Percentiles rank a stretch among this genome's conserved stretches.
phyloP scores from a whole-genome alignment of 1,140 invertebrate species.

The Arion vulgaris region DNA sequence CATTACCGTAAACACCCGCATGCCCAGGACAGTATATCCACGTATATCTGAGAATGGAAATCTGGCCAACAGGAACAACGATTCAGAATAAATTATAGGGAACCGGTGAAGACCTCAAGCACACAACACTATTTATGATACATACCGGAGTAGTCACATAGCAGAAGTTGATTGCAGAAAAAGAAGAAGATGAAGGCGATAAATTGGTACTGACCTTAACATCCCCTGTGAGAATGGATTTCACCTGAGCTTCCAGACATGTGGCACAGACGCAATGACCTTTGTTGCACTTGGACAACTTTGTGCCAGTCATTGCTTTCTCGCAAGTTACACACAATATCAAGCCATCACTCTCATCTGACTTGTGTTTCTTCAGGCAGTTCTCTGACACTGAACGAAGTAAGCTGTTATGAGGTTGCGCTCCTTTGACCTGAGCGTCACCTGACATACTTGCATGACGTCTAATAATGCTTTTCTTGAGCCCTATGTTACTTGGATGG shows the following conservation, averaged over 20 bases:
- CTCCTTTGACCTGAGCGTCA: neutral
- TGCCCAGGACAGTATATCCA: too few species aligned
- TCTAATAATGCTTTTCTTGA: neutral
- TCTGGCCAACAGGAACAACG: too few species aligned
- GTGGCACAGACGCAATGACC: conserved; percentile 56
- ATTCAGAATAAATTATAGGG: too few species aligned
- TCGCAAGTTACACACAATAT: conserved; percentile 36
- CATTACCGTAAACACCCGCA: too few species aligned
- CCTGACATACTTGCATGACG: neutral
- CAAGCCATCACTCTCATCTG: neutral
- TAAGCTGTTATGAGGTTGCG: neutral
- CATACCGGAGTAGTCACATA: too few species aligned
- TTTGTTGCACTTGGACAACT: conserved; percentile 55
- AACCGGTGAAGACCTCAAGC: too few species aligned
- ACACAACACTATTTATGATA: too few species aligned
- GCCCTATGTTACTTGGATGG: neutral
- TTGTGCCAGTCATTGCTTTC: conserved; percentile 41
- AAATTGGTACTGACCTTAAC: conserved; percentile 26
- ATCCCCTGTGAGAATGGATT: conserved; percentile 56
- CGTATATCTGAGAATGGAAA: too few species aligned
- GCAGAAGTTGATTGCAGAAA: too few species aligned
- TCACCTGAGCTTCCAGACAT: conserved; percentile 61
- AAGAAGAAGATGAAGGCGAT: too few species aligned
- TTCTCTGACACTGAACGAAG: neutral
- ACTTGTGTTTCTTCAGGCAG: neutral